Conservation (phyloP, 2,797 vertebrate species). For the Acrossocheilus fasciatus region DNA sequence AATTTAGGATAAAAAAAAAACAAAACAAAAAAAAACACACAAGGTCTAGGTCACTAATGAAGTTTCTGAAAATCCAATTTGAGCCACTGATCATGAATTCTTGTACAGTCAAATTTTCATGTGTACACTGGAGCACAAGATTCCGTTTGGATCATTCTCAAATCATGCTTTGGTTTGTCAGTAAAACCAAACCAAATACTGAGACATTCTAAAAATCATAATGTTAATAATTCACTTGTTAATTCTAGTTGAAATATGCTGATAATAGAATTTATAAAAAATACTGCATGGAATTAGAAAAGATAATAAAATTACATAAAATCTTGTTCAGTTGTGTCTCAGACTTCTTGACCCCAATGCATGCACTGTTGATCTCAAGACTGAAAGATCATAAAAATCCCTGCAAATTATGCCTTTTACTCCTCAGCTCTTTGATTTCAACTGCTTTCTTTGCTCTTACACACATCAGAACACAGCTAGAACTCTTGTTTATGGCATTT, state of each 20-base stretch:
- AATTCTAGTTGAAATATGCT: background rate
- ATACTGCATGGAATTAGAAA: background rate
- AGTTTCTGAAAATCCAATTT: background rate
- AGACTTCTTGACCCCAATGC: background rate
- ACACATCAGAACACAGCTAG: background rate
- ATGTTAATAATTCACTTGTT: background rate
- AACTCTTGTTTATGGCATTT: slow-evolving; percentile 33
- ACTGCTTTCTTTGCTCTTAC: background rate
- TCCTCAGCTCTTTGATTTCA: background rate
- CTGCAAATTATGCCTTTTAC: slow-evolving; percentile 6
- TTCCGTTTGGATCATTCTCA: background rate
- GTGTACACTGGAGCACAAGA: background rate
- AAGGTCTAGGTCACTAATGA: background rate
- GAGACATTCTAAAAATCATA: background rate
- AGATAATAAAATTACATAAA: background rate
- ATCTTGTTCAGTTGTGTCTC: too few relatives aligned
- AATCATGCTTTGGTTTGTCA: background rate
- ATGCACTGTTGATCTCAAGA: background rate
- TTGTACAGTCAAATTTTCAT: background rate
- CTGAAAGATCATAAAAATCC: background rate
- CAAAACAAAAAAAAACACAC: background rate
- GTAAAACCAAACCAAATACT: background rate
- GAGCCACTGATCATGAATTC: background rate
- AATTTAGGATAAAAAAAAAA: too few relatives aligned
- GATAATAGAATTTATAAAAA: background rate